Base-by-base conservation (phyloP, 92 coral and sea anemone genomes). In the Galaxea fascicularis region DNA sequence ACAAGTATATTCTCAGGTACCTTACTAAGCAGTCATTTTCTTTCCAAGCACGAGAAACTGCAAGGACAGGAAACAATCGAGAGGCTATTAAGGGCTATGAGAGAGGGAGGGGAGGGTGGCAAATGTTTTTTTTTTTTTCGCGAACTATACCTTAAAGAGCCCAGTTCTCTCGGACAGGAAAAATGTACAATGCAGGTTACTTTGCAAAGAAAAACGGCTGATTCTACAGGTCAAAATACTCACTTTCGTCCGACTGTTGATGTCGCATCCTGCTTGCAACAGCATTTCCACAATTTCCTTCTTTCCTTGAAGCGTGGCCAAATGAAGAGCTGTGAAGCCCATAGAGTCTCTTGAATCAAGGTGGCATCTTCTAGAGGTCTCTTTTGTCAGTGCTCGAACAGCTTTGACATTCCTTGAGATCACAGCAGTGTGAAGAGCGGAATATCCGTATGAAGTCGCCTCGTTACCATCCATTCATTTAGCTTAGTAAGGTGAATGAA, bases 271-370 rank as follows among this genome's bases (percentile, higher is more conserved):
- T 10, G 95, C 98, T 25, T 54, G 51, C 46, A 94, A 49, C 80
- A 94, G 30, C 73, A 82, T 71, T 39, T 83, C 69, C 39, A 89
- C 92, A 2, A 82, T 81, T 14, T 89, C 84, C 29, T 66, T 73
- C 11, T 77, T 82, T 82, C 88, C 92, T 81, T 92, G 90, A 62
- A 94, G 74, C 13, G 95, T 83, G 21, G 95, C 98, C 8, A 94
- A 79, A 52, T 94, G 98, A n/a, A 94, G 88, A 4, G 98, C 86
- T 1, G 95, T 92, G 67, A 94, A 94, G 11, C 93, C 98, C 95
- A 93, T 94, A 25, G 93, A 82, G 30, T 94, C 98, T 46, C 92
- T 73, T 5, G 87, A 89, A 15, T 94, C 98, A 31, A 94, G 62
- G 51, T 71, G 87, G 72, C 93, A 82, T 65, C 44, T 28, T 7